Evolutionary conservation across 2,797 vertebrate species (phyloP), one percentile per base, ranked within the genome.

Genomic region (Micropoecilia bifurca): DNA sequence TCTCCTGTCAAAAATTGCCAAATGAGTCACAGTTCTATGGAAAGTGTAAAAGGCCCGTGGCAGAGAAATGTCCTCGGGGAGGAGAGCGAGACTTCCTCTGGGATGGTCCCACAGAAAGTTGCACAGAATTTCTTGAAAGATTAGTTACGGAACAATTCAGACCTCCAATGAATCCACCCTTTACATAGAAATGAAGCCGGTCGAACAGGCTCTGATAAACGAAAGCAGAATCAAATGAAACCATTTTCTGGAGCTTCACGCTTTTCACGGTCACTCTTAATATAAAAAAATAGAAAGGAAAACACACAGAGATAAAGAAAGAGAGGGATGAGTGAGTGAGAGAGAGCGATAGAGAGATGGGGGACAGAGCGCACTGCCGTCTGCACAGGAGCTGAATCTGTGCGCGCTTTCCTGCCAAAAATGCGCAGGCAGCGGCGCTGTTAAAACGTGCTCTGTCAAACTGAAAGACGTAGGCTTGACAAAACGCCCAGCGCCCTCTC

Each of bases 71-170:
- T 68, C 63, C 9, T 39, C 20, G 63, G 20, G 63, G 36, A 68
- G 20, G 20, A 25, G 18, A 20, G 20, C 2, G 33, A 36, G 3
- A 4, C 28, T 74, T 82, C 79, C 74, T 33, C 20, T 63, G 79
- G 89, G 89, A 93, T 80, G 0, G 90, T 93, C 90, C 91, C 73
- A 46, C 55, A 75, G 45, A 73, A 57, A 78, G 73, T n/a, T 30
- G 76, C 72, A 48, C 75, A 71, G 72, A 71, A 10, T 81, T 68
- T 80, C 12, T 63, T 43, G 16, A 10, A 6, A 8, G 5, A 66
- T 36, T 0, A 43, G 5, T 41, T 63, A 83, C 6, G 2, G 75
- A 74, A 10, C 9, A 57, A n/a, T n/a, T n/a, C n/a, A n/a, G n/a
- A 8, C 4, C 36, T 36, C 4, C 22, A 33, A 36, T 36, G 2